A percentile compares a stretch with the other conserved stretches of the same genome.
phyloP scores from a whole-genome alignment of 2,113 vertebrate species.

The Brachirus orientalis region DNA sequence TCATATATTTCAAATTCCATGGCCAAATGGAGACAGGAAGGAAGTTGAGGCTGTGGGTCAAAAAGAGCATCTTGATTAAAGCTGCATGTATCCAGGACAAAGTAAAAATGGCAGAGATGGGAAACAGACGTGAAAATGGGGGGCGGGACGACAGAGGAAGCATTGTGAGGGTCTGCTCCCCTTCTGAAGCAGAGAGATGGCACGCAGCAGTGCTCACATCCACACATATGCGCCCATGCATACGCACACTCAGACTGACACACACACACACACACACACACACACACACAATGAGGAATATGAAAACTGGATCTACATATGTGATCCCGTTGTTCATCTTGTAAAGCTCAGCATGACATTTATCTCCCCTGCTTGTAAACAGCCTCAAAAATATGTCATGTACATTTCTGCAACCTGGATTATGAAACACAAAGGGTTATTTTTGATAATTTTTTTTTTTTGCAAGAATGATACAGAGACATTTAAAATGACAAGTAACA shows the following conservation, averaged over 20 bases:
- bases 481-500: too few relatives aligned
- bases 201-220: slow-evolving; percentile 13
- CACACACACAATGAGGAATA: slow-evolving; percentile 16
- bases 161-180: slow-evolving; percentile 62
- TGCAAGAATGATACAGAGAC: too few relatives aligned
- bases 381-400: too few relatives aligned
- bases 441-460: too few relatives aligned
- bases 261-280: slow-evolving; percentile 15
- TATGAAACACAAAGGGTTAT: too few relatives aligned
- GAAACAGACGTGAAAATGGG: slow-evolving; percentile 45
- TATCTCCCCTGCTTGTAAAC: too few relatives aligned
- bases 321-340: slow-evolving; percentile 44
- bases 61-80: slow-evolving; percentile 15
- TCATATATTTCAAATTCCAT: not conserved
- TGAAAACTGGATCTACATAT: slow-evolving; percentile 41
- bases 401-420: too few relatives aligned
- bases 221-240: slow-evolving; percentile 13
- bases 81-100: slow-evolving; percentile 16
- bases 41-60: not conserved
- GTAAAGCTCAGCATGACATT: not conserved
- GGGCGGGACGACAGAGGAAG: slow-evolving; percentile 68
- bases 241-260: too few relatives aligned
- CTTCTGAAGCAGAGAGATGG: slow-evolving; percentile 54
- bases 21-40: not conserved
- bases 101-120: slow-evolving; percentile 39